A percentile compares a stretch with the other conserved stretches of the same genome.
Conservation (phyloP, 2,113 vertebrate species). For the Myxocyprinus asiaticus region DNA sequence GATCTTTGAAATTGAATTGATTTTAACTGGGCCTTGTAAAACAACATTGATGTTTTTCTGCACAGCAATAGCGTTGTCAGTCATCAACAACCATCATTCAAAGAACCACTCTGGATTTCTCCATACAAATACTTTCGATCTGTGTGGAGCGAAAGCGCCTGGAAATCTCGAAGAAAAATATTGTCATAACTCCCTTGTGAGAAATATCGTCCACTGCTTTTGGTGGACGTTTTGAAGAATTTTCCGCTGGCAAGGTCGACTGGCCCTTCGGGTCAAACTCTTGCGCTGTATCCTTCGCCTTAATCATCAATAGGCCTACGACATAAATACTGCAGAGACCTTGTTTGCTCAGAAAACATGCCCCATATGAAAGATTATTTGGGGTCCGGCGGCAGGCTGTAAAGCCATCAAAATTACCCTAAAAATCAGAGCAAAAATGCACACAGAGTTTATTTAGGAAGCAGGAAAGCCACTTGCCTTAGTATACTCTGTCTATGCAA, state of each 20-base stretch:
- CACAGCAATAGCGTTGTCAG: slow-evolving; percentile 81
- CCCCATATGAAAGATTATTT: slow-evolving; percentile 43
- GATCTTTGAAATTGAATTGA: neutral
- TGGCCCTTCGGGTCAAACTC: slow-evolving; percentile 75
- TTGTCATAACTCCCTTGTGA: slow-evolving; percentile 89
- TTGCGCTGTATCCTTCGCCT: slow-evolving; percentile 81
- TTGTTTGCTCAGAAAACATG: slow-evolving; percentile 85
- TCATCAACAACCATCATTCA: slow-evolving; percentile 71
- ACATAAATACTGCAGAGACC: slow-evolving; percentile 79
- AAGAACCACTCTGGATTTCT: slow-evolving; percentile 80
- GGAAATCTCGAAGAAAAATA: slow-evolving; percentile 86
- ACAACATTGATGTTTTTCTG: slow-evolving; percentile 36
- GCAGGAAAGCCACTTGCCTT: slow-evolving; percentile 8
- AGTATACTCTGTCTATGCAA: neutral
- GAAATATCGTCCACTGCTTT: slow-evolving; percentile 83
- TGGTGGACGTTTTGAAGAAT: slow-evolving; percentile 77
- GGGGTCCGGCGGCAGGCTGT: slow-evolving; percentile 43
- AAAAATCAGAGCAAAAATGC: slow-evolving; percentile 34
- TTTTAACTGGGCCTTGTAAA: slow-evolving; percentile 29
- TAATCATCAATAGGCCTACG: slow-evolving; percentile 77
- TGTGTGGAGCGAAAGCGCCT: slow-evolving; percentile 79
- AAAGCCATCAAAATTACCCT: slow-evolving; percentile 20
- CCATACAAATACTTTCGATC: slow-evolving; percentile 86
- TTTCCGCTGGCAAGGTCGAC: slow-evolving; percentile 77
- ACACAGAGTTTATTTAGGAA: slow-evolving; percentile 30